A percentile compares a stretch with the other conserved stretches of the same genome.
Evolutionary conservation across 2,888 invertebrate genomes (phyloP).

Genomic region (Alsophila aescularia): DNA sequence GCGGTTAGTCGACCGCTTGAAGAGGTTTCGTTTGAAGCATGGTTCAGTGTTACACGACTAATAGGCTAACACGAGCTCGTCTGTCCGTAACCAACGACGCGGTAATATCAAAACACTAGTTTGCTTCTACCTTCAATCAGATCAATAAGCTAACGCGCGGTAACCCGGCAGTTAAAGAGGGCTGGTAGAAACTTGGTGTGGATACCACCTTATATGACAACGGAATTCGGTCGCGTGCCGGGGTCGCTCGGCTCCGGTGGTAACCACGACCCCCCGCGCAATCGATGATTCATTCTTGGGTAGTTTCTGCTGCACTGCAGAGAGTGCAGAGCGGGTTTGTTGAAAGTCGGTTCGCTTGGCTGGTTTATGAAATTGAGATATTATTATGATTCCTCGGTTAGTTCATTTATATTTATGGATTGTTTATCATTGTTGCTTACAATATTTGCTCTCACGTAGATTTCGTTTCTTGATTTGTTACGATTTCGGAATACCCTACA

Average conservation of each 20-base stretch:
- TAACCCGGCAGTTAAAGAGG: constrained; percentile 61
- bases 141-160: constrained; percentile 77
- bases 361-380: constrained; percentile 75
- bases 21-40: neutral
- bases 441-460: neutral
- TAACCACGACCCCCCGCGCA: constrained; percentile 62
- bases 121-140: constrained; percentile 52
- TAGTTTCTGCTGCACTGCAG: constrained; percentile 47
- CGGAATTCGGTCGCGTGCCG: constrained; percentile 55
- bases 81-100: constrained; percentile 50
- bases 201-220: constrained; percentile 44
- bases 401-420: constrained; percentile 41
- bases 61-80: constrained; percentile 34
- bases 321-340: constrained; percentile 37
- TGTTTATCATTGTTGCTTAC: constrained; percentile 14
- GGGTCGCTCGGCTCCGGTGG: constrained; percentile 53
- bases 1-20: neutral
- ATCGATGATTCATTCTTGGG: constrained; percentile 56
- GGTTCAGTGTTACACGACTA: neutral
- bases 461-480: constrained; percentile 5
- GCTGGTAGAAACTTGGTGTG: constrained; percentile 38
- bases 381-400: constrained; percentile 77
- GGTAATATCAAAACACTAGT: constrained; percentile 60
- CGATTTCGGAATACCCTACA: constrained; percentile 9
- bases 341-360: constrained; percentile 37